These are phyloP conservation scores for Drosophila hydei DNA, from an alignment of 1,140 invertebrate species.

Conservation along the genomic window DNA sequence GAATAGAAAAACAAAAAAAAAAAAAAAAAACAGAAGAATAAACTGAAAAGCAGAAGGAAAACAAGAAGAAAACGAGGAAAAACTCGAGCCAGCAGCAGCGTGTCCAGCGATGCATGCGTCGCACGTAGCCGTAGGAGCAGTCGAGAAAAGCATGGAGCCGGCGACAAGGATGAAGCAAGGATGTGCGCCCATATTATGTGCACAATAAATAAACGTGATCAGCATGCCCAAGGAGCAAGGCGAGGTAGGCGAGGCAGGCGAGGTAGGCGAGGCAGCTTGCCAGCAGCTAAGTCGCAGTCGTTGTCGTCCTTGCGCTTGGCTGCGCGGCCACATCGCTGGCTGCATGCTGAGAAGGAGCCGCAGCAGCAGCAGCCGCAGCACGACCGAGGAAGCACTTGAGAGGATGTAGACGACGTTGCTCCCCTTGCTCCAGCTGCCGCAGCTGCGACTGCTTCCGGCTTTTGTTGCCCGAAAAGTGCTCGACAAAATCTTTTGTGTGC, in stretches of 20 bases:
- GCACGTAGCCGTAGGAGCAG: conserved; percentile 73
- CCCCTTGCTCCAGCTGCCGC: conserved; percentile 30
- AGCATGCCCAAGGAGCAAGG: conserved; percentile 67
- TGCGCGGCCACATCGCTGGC: conserved; percentile 62
- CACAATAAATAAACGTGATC: conserved; percentile 84
- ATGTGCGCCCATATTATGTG: conserved; percentile 83
- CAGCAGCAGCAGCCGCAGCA: conserved; percentile 16
- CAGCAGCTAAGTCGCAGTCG: conserved; percentile 36
- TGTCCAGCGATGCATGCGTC: conserved; percentile 81
- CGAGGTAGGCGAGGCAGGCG: not conserved
- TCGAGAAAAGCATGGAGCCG: conserved; percentile 21
- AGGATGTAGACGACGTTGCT: conserved; percentile 71
- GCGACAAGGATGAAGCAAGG: conserved; percentile 42
- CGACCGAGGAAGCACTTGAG: conserved; percentile 75
- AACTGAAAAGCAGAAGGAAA: conserved; percentile 25
- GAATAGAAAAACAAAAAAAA: conserved; percentile 50
- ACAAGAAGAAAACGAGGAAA: conserved; percentile 10
- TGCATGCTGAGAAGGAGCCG: conserved; percentile 66
- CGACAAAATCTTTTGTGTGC: conserved; percentile 74
- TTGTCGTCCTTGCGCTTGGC: conserved; percentile 70
- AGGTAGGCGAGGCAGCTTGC: conserved; percentile 7
- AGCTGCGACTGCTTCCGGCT: conserved; percentile 74
- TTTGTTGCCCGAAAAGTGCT: conserved; percentile 79
- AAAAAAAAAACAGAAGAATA: conserved; percentile 42
- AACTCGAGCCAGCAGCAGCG: conserved; percentile 54